Evolutionary conservation across 2,797 vertebrate genomes (phyloP).

Genomic region (Amazona ochrocephala): DNA sequence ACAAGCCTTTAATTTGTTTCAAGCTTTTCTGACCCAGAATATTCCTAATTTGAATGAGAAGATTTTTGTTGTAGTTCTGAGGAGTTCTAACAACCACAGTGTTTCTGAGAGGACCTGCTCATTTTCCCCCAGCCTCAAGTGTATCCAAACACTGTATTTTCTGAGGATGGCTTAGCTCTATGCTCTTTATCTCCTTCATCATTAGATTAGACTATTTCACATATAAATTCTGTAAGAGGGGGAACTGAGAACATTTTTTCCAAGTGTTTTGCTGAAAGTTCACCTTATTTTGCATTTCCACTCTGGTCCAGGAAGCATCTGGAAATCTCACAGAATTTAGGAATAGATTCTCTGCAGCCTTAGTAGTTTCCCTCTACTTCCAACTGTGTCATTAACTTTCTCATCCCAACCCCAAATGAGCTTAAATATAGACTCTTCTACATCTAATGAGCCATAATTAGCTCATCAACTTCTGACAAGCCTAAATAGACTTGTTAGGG

Average conservation of each 20-base stretch:
- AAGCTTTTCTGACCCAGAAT: not conserved
- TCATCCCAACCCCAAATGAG: not conserved
- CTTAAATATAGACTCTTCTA: conserved; percentile 39
- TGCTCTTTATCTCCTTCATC: not conserved
- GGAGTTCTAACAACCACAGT: not conserved
- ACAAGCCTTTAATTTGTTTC: not conserved
- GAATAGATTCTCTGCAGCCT: not conserved
- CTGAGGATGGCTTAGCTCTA: not conserved
- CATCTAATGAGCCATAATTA: conserved; percentile 31
- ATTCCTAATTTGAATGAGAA: not conserved
- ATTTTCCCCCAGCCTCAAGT: not conserved
- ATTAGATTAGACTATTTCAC: not conserved
- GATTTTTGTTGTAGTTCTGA: not conserved
- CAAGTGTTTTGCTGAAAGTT: not conserved
- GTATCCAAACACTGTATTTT: not conserved
- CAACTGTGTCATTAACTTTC: conserved; percentile 14
- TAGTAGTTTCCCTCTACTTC: not conserved
- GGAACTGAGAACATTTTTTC: not conserved
- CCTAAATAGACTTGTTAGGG: conserved; percentile 32
- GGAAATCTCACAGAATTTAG: not conserved
- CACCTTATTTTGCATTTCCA: not conserved
- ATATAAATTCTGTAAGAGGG: not conserved
- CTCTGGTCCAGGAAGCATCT: not conserved
- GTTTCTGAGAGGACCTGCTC: not conserved
- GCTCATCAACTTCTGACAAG: conserved; percentile 37